phyloP scores from a whole-genome alignment of 2,888 invertebrate species.

The Coelogynopora nodosa region DNA sequence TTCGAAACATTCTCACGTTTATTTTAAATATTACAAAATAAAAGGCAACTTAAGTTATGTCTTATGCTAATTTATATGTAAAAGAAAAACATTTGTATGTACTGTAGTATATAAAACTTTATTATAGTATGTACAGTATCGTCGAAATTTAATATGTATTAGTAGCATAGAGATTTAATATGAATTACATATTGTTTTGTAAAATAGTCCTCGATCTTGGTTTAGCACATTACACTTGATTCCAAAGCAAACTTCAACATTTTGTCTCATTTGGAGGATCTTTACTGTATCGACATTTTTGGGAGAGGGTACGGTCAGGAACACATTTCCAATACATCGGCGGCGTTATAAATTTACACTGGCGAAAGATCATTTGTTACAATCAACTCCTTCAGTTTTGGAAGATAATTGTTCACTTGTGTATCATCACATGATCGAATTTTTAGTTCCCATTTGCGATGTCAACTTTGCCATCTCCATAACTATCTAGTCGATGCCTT shows the following conservation, averaged over 20 bases:
- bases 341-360: background rate
- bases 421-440: background rate
- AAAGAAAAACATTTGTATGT: background rate
- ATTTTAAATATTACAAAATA: background rate
- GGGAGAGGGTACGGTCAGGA: background rate
- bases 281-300: background rate
- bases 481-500: background rate
- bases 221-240: background rate
- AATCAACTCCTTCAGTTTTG: background rate
- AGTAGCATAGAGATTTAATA: background rate
- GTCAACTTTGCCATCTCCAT: background rate
- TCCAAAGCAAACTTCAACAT: background rate
- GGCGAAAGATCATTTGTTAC: background rate
- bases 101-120: background rate
- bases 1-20: background rate
- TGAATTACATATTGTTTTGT: background rate
- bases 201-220: background rate
- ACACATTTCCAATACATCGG: background rate
- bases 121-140: no score
- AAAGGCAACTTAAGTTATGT: background rate
- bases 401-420: background rate
- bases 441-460: background rate
- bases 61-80: background rate
- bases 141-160: background rate
- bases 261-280: background rate